Conservation (phyloP, 2,888 invertebrate genomes). For the Carterocephalus palaemon region DNA sequence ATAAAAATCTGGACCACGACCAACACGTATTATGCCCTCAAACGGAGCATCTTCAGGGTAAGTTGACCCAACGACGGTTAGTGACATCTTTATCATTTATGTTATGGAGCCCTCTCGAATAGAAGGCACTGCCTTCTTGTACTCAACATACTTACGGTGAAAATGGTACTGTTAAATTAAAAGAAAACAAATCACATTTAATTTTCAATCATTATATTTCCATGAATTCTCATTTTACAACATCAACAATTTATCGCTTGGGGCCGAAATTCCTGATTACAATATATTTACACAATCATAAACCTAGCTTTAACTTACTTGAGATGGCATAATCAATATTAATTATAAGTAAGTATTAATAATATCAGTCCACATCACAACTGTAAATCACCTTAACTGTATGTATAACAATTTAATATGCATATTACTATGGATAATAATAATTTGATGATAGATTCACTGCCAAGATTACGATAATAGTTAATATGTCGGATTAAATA, state of each 20-base stretch:
- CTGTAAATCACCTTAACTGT: constrained; percentile 39
- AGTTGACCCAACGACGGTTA: too few relatives aligned
- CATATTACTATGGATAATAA: not conserved
- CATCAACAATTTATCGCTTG: constrained; percentile 39
- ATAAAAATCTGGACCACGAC: too few relatives aligned
- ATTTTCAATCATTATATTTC: constrained; percentile 18
- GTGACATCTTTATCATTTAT: too few relatives aligned
- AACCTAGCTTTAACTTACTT: constrained; percentile 43
- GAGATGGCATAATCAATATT: constrained; percentile 54
- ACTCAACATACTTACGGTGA: not conserved
- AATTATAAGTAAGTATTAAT: constrained; percentile 39
- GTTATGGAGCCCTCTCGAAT: too few relatives aligned
- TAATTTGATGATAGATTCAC: too few relatives aligned
- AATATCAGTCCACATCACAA: constrained; percentile 71
- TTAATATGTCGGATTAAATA: too few relatives aligned
- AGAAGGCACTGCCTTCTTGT: too few relatives aligned
- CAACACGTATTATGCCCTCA: too few relatives aligned
- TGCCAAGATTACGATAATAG: too few relatives aligned
- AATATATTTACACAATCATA: constrained; percentile 29
- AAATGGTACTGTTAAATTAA: not conserved
- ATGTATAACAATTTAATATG: constrained; percentile 9
- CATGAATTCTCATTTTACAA: constrained; percentile 37
- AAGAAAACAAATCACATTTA: not conserved
- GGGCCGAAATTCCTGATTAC: constrained; percentile 43
- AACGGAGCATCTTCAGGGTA: too few relatives aligned